Base-by-base conservation (phyloP, 2,113 vertebrate genomes). In the Perccottus glenii region DNA sequence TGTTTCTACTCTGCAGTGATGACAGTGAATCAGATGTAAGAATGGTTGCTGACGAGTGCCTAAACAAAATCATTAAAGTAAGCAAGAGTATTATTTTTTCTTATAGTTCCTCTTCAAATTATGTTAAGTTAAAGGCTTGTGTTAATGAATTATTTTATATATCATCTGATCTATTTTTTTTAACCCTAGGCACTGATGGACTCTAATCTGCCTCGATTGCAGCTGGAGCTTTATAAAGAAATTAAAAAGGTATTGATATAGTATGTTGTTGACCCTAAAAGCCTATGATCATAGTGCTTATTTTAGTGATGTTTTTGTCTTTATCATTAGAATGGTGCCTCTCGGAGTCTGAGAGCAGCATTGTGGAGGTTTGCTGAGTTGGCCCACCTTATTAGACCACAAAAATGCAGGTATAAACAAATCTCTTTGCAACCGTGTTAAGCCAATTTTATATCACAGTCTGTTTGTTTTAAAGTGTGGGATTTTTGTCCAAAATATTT, bases 31-130 rank as follows among this genome's bases (percentile, higher is more conserved):
- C 98, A 1, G 98, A 99, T 63, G 98, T 99, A 73, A 90, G 98
- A 64, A 99, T 99, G 98, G 98, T 99, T 75, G 97, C 97, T 6
- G 98, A 99, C 14, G 98, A 99, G 88, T 99, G 97, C 89, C 95
- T 99, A 76, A 99, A 99, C 91, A 99, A 96, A 94, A 97, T 99
- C 78, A 98, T 99, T 65, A 99, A 99, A 92, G 98, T 98, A 90
- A 93, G 90, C 5, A 32, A 15, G 4, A 61, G 3, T 10, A n/a
- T 6, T 43, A 38, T 36, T 35, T 5, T 55, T 8, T 36, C 4
- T 36, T 6, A 40, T 9, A 5, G 7, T 38, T 38, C 3, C n/a
- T 15, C 33, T 5, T 38, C 14, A 35, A n/a, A 0, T 14, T 5
- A 0, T 33, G 5, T 6, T 40, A 40, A 40, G 1, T 4, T 27